Evolutionary conservation across 2,888 invertebrate species (phyloP).

Genomic region (Drosophila birchii): DNA sequence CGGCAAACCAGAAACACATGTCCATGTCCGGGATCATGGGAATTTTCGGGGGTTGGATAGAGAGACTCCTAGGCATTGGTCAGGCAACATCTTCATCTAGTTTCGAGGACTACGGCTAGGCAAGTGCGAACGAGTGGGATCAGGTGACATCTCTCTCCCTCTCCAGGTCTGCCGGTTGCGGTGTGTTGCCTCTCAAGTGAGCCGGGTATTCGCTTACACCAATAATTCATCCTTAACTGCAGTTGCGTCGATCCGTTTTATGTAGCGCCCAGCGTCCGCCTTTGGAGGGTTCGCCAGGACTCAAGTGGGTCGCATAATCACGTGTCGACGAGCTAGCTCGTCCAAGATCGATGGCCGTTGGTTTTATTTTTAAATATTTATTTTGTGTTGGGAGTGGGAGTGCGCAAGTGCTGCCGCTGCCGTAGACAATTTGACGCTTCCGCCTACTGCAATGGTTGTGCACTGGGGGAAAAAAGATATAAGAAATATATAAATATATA

Average conservation of each 20-base stretch:
- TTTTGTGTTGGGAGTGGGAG: conserved; percentile 13
- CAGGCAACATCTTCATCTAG: conserved; percentile 58
- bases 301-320: conserved; percentile 68
- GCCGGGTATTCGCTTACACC: conserved; percentile 69
- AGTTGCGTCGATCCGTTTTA: conserved; percentile 72
- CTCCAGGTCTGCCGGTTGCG: conserved; percentile 55
- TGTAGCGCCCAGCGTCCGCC: conserved; percentile 44
- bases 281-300: conserved; percentile 39
- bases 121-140: conserved; percentile 70
- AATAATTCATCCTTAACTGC: conserved; percentile 79
- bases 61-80: conserved; percentile 30
- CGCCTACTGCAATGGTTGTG: conserved; percentile 53
- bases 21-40: conserved; percentile 33
- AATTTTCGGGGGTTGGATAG: conserved; percentile 18
- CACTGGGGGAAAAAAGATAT: background rate
- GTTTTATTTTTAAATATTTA: background rate
- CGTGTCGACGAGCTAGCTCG: conserved; percentile 64
- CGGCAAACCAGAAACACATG: conserved; percentile 72
- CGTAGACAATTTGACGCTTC: conserved; percentile 84
- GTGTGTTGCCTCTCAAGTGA: conserved; percentile 76
- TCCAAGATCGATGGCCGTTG: conserved; percentile 42
- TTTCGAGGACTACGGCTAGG: conserved; percentile 32
- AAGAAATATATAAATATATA: background rate
- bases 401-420: conserved; percentile 59
- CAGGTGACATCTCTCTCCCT: conserved; percentile 76